Evolutionary conservation across 2,113 vertebrate species (phyloP).

Genomic region (Symphodus melops): DNA sequence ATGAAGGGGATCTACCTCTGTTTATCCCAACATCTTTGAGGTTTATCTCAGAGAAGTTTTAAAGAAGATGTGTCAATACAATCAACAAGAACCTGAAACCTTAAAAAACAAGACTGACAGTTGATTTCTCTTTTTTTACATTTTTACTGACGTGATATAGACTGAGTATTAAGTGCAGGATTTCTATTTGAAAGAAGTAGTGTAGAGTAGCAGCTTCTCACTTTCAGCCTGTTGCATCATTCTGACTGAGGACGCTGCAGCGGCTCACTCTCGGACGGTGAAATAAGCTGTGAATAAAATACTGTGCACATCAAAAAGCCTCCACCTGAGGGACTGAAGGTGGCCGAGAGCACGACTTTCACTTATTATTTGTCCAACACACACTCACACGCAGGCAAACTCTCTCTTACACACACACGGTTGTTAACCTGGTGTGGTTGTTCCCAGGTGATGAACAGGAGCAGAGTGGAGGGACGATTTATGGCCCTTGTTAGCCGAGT

Average conservation of each 20-base stretch:
- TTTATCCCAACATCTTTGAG: no score
- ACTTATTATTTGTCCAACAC: neutral
- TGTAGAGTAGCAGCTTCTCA: neutral
- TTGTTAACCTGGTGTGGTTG: slow-evolving; percentile 17
- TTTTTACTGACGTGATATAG: no score
- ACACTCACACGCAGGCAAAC: neutral
- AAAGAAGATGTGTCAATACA: no score
- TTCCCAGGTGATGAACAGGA: slow-evolving; percentile 44
- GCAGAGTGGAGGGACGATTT: slow-evolving; percentile 59
- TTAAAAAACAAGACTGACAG: no score
- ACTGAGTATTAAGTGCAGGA: neutral
- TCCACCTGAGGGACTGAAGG: neutral
- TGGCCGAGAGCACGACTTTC: neutral
- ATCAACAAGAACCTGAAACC: no score
- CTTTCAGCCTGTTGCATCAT: neutral
- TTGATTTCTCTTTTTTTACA: no score
- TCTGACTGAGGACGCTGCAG: neutral
- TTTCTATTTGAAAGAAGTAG: neutral
- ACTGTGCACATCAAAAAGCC: neutral
- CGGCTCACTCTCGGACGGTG: neutral
- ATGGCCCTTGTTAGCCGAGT: slow-evolving; percentile 70
- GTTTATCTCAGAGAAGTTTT: no score
- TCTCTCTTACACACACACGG: neutral
- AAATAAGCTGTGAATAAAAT: neutral
- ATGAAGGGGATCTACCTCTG: no score